Percentiles rank a stretch among this genome's conserved stretches.
phyloP scores from a whole-genome alignment of 2,113 vertebrate species.

The Ochotona princeps region DNA sequence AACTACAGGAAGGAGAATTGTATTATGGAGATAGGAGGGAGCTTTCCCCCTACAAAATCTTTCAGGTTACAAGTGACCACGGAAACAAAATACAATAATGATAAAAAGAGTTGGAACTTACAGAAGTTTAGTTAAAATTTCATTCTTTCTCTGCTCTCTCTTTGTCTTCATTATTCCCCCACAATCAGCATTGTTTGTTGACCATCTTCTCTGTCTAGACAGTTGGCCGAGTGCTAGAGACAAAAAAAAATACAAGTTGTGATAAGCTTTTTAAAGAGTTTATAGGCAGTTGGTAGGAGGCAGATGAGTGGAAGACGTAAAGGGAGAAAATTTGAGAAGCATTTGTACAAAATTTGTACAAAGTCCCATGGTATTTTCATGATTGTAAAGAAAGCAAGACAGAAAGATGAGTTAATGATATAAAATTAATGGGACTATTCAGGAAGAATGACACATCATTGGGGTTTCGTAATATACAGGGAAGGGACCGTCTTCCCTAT shows the following conservation, averaged over 20 bases:
- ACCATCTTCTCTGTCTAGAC: neutral
- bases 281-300: neutral
- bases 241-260: neutral
- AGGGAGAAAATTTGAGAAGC: neutral
- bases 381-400: neutral
- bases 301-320: constrained; percentile 11
- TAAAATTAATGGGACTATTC: neutral
- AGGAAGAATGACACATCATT: neutral
- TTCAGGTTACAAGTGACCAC: neutral
- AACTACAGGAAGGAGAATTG: neutral
- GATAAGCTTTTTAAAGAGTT: neutral
- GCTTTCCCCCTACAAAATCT: neutral
- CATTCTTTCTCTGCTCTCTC: too few species aligned
- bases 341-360: constrained; percentile 26
- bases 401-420: neutral
- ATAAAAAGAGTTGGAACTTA: neutral
- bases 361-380: neutral
- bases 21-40: neutral
- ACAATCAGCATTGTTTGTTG: neutral
- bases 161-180: neutral
- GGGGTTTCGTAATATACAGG: neutral
- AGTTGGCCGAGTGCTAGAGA: neutral
- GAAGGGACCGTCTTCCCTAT: neutral
- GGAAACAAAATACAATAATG: neutral
- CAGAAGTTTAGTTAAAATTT: neutral